These are phyloP conservation scores for Trididemnum miniatum DNA, from an alignment of 23 tunicate species.

Conservation along the genomic window DNA sequence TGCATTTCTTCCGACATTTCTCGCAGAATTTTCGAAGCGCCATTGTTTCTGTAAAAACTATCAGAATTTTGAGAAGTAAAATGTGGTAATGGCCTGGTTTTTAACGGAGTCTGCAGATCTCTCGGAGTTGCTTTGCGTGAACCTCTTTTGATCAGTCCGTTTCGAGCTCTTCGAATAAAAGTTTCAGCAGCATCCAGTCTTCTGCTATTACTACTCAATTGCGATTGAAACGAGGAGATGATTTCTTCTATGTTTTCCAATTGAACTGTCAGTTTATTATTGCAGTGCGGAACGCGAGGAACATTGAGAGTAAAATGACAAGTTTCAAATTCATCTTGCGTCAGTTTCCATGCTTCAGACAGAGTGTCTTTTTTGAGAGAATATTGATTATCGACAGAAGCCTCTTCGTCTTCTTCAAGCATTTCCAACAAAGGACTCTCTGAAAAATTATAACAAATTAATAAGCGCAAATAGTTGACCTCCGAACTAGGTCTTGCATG, in stretches of 20 bases:
- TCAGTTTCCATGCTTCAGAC: no score
- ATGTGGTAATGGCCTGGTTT: neutral
- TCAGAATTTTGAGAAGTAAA: neutral
- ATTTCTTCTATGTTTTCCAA: neutral
- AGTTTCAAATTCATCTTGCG: no score
- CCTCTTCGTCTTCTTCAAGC: no score
- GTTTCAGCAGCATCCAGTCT: constrained; percentile 16
- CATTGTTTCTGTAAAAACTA: neutral
- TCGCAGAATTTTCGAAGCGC: constrained; percentile 1
- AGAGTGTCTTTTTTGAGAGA: no score
- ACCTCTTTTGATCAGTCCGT: neutral
- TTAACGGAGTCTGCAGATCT: neutral
- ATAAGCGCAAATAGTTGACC: no score
- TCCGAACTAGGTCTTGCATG: no score
- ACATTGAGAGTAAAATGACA: neutral
- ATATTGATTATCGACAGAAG: no score
- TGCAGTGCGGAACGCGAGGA: no score
- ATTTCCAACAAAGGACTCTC: no score
- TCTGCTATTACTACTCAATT: constrained; percentile 14
- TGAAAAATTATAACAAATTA: no score
- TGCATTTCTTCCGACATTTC: constrained; percentile 28
- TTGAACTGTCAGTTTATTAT: neutral
- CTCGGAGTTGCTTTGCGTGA: neutral
- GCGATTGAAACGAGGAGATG: neutral
- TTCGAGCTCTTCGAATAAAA: constrained; percentile 3